Percentiles rank a stretch among this genome's conserved stretches.
These are phyloP conservation scores for Stichodactyla mertensii DNA, from an alignment of 64 coral and sea anemone genomes.

Conservation along the genomic window DNA sequence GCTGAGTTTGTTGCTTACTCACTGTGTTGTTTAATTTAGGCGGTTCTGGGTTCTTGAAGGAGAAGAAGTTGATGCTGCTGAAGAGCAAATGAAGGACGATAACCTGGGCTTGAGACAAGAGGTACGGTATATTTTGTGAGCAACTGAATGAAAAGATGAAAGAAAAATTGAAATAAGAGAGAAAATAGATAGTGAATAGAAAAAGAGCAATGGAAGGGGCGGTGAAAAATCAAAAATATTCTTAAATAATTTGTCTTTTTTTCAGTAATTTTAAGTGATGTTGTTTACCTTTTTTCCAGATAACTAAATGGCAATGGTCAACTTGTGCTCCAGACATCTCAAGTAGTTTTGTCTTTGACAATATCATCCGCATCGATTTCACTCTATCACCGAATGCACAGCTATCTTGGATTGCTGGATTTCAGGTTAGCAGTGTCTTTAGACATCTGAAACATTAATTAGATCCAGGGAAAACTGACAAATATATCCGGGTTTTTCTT, in stretches of 20 bases:
- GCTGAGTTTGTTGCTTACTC: no score
- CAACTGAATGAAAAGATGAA: no score
- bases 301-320: slow-evolving; percentile 70
- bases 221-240: not conserved
- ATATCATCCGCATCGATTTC: slow-evolving; percentile 52
- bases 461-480: not conserved
- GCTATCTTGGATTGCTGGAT: slow-evolving; percentile 62
- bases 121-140: not conserved
- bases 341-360: slow-evolving; percentile 50
- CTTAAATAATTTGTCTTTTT: no score
- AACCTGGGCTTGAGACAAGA: slow-evolving; percentile 45
- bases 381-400: slow-evolving; percentile 34
- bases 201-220: no score
- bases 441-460: not conserved
- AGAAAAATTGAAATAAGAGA: no score
- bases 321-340: slow-evolving; percentile 56
- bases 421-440: slow-evolving; percentile 28
- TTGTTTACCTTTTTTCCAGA: slow-evolving; percentile 21
- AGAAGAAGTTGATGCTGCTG: slow-evolving; percentile 10
- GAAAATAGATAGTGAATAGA: no score
- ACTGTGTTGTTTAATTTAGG: not conserved
- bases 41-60: slow-evolving; percentile 56
- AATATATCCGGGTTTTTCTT: not conserved
- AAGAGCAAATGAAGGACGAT: slow-evolving; percentile 25
- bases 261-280: no score